Base-by-base conservation (phyloP, 2,888 invertebrate species). In the Thyatira batis region DNA sequence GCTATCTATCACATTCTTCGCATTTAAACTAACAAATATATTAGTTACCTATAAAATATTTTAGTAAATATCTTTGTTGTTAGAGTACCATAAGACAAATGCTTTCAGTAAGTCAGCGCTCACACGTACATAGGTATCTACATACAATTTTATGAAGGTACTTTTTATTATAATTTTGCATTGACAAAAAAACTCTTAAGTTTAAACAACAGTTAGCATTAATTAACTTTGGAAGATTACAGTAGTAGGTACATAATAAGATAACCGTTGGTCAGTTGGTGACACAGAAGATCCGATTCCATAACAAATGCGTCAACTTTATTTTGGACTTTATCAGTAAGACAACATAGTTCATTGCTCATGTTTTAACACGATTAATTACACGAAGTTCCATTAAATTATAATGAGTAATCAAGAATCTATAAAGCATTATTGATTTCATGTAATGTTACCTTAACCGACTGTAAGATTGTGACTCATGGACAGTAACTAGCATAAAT, bases 1-100 rank as follows among this genome's bases (percentile, higher is more conserved):
- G 58, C 60, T 67, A 69, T 54, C 58, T 62, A 69, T 67, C 63
- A 67, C 69, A 69, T 67, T 66, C 55, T 39, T 54, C 51, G 46
- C 23, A 53, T 58, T 61, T 49, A 55, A 3, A 28, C 28, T 33
- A 17, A 39, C 17, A 8, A 39, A 17, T 17, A 39, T 3, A 33
- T 33, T 39, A 39, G 13, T 8, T 39, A 17, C 33, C 6, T 17
- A 6, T 39, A 39, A 39, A 17, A 39, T 17, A n/a, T 8, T n/a
- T 39, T 39, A 39, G 39, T 13, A 39, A 39, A 23, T 17, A 17
- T 33, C 13, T 13, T 3, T 33, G 13, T 33, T 33, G 13, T n/a
- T 13, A 33, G n/a, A 33, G 13, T 13, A 33, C 33, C 33, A 0
- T 33, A 23, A 11, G 11, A 13, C 13, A 11, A 33, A 33, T 33